These are phyloP conservation scores for Tenthredo notha DNA, from an alignment of 2,888 invertebrate genomes.

Conservation along the genomic window DNA sequence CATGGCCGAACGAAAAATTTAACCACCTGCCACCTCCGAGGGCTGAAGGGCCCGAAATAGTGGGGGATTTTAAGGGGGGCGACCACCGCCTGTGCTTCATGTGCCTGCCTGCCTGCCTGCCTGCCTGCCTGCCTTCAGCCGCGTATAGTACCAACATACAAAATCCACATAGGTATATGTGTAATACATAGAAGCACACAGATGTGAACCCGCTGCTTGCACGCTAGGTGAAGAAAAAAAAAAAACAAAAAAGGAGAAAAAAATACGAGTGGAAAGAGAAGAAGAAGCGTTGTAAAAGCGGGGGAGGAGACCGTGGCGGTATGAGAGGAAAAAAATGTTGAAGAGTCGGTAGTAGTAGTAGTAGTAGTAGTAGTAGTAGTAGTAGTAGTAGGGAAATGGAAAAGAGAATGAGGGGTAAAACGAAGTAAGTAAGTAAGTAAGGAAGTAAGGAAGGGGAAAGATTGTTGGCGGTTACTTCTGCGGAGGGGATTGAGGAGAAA, in stretches of 20 bases:
- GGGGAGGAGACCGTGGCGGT: not conserved
- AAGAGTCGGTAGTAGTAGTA: constrained; percentile 19
- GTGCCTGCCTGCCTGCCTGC: not conserved
- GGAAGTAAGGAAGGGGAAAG: constrained; percentile 1
- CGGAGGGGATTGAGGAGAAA: constrained; percentile 27
- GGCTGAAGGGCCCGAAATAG: constrained; percentile 29
- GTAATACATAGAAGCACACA: not conserved
- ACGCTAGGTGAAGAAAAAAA: constrained; percentile 44
- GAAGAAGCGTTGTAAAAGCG: not conserved
- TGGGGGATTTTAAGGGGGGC: constrained; percentile 32
- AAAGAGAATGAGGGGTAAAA: constrained; percentile 41
- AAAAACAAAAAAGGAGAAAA: not conserved
- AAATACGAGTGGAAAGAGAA: not conserved
- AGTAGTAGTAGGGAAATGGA: constrained; percentile 27
- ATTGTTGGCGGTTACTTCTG: constrained; percentile 38
- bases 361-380: not conserved
- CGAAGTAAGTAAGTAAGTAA: not conserved
- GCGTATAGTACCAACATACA: not conserved
- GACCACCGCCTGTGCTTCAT: constrained; percentile 24
- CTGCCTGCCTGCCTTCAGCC: not conserved
- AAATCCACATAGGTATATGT: too few species aligned
- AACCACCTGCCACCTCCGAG: constrained; percentile 50
- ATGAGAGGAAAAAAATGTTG: not conserved
- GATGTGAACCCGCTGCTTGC: constrained; percentile 16
- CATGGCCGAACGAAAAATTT: constrained; percentile 48